Percentiles rank a stretch among this genome's conserved stretches.
These are phyloP conservation scores for Eleutherodactylus coqui DNA, from an alignment of 2,797 vertebrate species.

Conservation along the genomic window DNA sequence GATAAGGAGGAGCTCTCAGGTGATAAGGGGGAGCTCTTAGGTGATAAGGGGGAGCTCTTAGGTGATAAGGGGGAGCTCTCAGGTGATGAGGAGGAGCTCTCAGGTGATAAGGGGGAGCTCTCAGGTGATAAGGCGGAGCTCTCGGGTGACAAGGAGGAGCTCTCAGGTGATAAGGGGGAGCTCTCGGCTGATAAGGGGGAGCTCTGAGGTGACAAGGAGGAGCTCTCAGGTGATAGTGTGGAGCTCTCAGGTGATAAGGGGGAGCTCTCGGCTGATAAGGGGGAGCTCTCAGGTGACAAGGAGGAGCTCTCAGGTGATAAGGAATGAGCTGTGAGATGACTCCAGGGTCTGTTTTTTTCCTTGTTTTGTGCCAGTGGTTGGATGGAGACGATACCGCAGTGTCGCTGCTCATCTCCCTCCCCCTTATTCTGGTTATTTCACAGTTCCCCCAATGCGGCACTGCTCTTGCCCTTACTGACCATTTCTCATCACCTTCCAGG, in stretches of 20 bases:
- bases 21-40: not conserved
- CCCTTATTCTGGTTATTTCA: too few species aligned
- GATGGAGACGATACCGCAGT: too few species aligned
- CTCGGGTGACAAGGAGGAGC: not conserved
- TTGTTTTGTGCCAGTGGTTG: too few species aligned
- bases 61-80: not conserved
- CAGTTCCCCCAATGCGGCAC: too few species aligned
- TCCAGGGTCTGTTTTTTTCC: too few species aligned
- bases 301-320: not conserved
- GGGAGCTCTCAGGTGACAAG: too few species aligned
- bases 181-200: not conserved
- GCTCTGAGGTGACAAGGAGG: not conserved
- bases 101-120: not conserved
- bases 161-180: not conserved
- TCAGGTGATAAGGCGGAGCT: too few species aligned
- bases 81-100: not conserved
- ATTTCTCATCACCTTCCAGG: slow-evolving; percentile 73
- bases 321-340: not conserved
- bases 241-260: too few species aligned
- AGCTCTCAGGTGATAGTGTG: not conserved
- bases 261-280: too few species aligned
- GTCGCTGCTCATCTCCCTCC: too few species aligned
- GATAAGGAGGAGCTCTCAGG: not conserved
- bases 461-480: not conserved
- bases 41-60: not conserved